Evolutionary conservation across 2,797 vertebrate genomes (phyloP).

Genomic region (Catamblyrhynchus diadema): DNA sequence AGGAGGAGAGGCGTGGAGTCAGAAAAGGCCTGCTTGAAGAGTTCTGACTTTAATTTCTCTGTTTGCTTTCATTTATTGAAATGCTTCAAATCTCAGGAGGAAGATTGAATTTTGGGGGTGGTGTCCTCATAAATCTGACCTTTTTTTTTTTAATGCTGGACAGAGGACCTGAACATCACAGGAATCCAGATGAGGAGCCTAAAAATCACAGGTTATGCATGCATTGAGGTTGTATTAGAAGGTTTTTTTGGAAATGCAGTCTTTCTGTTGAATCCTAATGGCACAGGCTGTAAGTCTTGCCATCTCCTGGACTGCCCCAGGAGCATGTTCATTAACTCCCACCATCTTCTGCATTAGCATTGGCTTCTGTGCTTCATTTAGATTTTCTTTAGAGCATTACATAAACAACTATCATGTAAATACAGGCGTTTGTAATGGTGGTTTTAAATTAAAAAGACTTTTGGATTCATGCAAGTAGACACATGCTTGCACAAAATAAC

Average conservation of each 20-base stretch:
- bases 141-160: neutral
- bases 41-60: neutral
- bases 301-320: neutral
- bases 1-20: neutral
- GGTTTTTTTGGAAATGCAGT: neutral
- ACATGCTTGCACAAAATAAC: slow-evolving; percentile 61
- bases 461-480: slow-evolving; percentile 47
- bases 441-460: slow-evolving; percentile 58
- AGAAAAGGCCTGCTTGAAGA: neutral
- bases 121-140: neutral
- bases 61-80: neutral
- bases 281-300: neutral
- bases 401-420: slow-evolving; percentile 60
- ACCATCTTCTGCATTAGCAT: slow-evolving; percentile 48
- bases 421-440: slow-evolving; percentile 54
- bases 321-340: slow-evolving; percentile 11
- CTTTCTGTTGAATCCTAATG: neutral
- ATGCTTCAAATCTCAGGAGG: neutral
- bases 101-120: neutral
- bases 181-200: neutral
- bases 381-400: slow-evolving; percentile 52
- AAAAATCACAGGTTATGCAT: neutral
- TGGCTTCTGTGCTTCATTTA: slow-evolving; percentile 38
- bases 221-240: neutral
- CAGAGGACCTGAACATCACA: neutral